Percentiles rank a stretch among this genome's conserved stretches.
phyloP scores from a whole-genome alignment of 2,113 vertebrate species.

The Plotosus lineatus region DNA sequence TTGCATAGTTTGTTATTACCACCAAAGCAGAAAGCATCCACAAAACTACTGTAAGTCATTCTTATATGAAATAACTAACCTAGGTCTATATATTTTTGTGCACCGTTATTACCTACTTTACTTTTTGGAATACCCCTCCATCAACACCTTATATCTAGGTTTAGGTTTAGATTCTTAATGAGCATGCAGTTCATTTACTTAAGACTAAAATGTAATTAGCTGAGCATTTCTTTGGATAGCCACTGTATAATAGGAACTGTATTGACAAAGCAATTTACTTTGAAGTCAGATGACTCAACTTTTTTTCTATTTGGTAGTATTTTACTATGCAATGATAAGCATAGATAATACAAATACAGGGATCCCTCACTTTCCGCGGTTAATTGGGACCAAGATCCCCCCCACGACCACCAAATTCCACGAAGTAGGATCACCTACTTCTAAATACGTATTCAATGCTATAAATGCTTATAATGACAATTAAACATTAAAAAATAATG shows the following conservation, averaged over 20 bases:
- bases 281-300: too few relatives aligned
- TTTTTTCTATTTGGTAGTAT: too few relatives aligned
- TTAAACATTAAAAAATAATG: too few relatives aligned
- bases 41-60: background rate
- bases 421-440: too few relatives aligned
- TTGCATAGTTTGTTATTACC: background rate
- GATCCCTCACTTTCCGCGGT: too few relatives aligned
- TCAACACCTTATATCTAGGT: background rate
- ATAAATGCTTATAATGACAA: too few relatives aligned
- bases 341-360: too few relatives aligned
- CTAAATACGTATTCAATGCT: too few relatives aligned
- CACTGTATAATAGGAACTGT: background rate
- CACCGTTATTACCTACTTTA: background rate
- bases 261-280: background rate
- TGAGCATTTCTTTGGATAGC: background rate
- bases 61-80: too few relatives aligned
- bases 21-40: background rate
- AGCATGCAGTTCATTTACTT: background rate
- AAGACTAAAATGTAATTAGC: constrained; percentile 4
- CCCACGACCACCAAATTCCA: too few relatives aligned
- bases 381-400: too few relatives aligned
- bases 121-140: background rate
- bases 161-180: background rate
- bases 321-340: too few relatives aligned
- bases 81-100: background rate